A percentile compares a stretch with the other conserved stretches of the same genome.
These are phyloP conservation scores for Strix aluco DNA, from an alignment of 2,113 vertebrate species.

Conservation along the genomic window DNA sequence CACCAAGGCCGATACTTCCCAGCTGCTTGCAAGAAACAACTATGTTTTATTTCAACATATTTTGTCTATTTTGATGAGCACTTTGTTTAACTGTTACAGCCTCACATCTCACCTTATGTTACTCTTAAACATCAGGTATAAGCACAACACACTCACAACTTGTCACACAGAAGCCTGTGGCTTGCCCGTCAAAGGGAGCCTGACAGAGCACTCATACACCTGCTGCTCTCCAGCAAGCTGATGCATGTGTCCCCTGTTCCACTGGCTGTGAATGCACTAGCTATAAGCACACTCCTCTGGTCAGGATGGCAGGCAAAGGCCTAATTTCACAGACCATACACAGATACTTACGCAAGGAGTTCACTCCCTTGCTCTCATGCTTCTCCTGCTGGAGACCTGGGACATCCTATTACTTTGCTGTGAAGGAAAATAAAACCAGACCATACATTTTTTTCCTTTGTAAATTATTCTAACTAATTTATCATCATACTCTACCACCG, in stretches of 20 bases:
- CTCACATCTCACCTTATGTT: background rate
- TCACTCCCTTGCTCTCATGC: background rate
- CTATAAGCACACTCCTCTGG: rapidly evolving
- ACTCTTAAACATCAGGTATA: background rate
- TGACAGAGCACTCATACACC: background rate
- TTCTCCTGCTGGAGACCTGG: background rate
- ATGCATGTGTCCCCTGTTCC: background rate
- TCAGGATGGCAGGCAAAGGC: background rate
- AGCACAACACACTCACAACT: background rate
- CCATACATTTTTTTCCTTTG: background rate
- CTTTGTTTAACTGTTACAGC: background rate
- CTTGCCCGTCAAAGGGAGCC: background rate
- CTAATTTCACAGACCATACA: background rate
- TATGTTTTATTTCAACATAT: background rate
- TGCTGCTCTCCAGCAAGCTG: background rate
- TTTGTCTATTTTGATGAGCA: background rate
- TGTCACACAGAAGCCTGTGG: background rate
- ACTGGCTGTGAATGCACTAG: background rate
- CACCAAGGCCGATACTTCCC: background rate
- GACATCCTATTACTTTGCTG: background rate
- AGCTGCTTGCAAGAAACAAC: background rate
- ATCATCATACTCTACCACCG: background rate
- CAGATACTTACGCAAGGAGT: background rate
- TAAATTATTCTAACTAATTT: background rate
- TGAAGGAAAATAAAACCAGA: background rate